These are phyloP conservation scores for Oligia latruncula DNA, from an alignment of 2,888 invertebrate species.

Conservation along the genomic window DNA sequence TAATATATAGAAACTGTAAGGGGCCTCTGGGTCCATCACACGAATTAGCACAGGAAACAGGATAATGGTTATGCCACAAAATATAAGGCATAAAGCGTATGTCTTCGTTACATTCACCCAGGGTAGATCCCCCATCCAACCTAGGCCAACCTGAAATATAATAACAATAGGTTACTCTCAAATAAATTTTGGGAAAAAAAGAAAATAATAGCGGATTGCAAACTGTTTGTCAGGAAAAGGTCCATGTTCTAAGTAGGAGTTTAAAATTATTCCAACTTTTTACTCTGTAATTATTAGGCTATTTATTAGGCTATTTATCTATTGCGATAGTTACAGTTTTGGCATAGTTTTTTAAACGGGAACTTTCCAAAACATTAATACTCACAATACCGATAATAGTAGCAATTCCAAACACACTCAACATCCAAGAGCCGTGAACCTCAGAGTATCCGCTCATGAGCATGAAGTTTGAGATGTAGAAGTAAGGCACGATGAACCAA, in stretches of 20 bases:
- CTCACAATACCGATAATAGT: slow-evolving; percentile 97
- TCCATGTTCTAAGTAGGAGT: background rate
- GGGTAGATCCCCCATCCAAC: slow-evolving; percentile 96
- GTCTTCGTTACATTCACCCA: slow-evolving; percentile 96
- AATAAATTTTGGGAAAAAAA: slow-evolving; percentile 1
- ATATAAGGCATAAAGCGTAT: slow-evolving; percentile 94
- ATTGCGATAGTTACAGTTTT: background rate
- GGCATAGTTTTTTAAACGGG: background rate
- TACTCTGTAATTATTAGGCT: background rate
- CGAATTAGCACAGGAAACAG: slow-evolving; percentile 90
- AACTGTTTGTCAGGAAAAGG: background rate
- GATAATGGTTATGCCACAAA: slow-evolving; percentile 91
- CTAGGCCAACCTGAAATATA: slow-evolving; percentile 92
- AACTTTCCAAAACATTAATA: slow-evolving; percentile 53
- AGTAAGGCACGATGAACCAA: slow-evolving; percentile 98
- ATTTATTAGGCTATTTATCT: background rate
- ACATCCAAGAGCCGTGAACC: slow-evolving; percentile 93
- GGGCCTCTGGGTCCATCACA: slow-evolving; percentile 76
- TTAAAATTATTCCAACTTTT: background rate
- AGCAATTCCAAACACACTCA: slow-evolving; percentile 96
- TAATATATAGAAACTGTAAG: slow-evolving; percentile 87
- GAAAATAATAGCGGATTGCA: background rate
- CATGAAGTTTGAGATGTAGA: slow-evolving; percentile 96
- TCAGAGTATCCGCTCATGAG: slow-evolving; percentile 91
- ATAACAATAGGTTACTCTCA: background rate